phyloP scores from a whole-genome alignment of 2,888 invertebrate species.

The Octodonta nipae region DNA sequence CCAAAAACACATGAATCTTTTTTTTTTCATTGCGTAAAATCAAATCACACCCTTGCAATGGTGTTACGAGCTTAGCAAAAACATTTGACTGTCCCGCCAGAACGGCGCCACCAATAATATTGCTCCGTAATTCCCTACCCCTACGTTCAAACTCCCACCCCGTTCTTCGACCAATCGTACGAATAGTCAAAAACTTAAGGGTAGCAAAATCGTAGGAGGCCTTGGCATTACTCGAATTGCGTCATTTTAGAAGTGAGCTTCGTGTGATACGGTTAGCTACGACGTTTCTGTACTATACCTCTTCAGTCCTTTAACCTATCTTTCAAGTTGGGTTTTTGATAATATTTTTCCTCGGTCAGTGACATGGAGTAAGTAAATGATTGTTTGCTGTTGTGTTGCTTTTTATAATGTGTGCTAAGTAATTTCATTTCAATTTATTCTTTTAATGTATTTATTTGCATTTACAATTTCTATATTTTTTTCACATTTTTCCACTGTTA shows the following conservation, averaged over 20 bases:
- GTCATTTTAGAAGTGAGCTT: conserved; percentile 23
- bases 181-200: conserved; percentile 6
- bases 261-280: conserved; percentile 18
- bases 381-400: no score
- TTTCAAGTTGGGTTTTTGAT: background rate
- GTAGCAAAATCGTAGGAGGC: conserved; percentile 16
- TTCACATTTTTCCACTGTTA: no score
- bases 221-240: conserved; percentile 18
- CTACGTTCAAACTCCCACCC: conserved; percentile 7
- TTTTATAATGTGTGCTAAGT: no score
- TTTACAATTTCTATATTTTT: no score
- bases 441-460: no score
- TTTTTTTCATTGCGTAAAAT: no score
- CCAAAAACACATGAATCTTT: no score
- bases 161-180: conserved; percentile 11
- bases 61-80: conserved; percentile 10
- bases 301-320: background rate
- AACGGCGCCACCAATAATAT: conserved; percentile 29
- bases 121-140: conserved; percentile 8
- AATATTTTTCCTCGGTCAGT: no score
- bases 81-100: conserved; percentile 35
- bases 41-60: conserved; percentile 9
- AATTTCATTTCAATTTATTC: no score
- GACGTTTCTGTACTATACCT: conserved; percentile 1
- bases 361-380: conserved; percentile 1